Evolutionary conservation across 2,113 vertebrate genomes (phyloP), one percentile per base, ranked within the genome.

Genomic region (Indicator indicator): DNA sequence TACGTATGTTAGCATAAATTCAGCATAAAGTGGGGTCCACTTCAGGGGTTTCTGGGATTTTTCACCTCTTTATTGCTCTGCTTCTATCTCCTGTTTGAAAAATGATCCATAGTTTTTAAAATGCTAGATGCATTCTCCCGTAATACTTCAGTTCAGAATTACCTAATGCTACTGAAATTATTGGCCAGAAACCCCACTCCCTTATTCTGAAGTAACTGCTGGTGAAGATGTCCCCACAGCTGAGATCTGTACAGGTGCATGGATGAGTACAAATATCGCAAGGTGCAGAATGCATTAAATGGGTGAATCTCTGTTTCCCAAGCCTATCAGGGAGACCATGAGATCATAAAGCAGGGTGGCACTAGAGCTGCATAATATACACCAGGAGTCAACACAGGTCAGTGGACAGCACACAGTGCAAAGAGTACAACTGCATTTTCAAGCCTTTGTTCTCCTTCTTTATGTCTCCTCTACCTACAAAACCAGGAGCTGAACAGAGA

Each of bases 81-180:
- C 14, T 73, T 79, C 89, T 83, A 54, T 90, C 92, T 78, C 24
- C 54, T 80, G 33, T 91, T 81, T 88, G 33, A 83, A 86, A 95
- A 93, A 78, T 90, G 91, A 87, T 60, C 28, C 40, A 10, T 36
- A 19, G 93, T 90, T 90, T 2, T 26, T 89, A 59, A 77, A 68
- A 83, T 26, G 9, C n/a, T 68, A 55, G 42, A 64, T 21, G 40
- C 3, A 15, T 87, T 94, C 15, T 87, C 77, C 46, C 20, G 12
- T 58, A 68, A 80, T 38, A 70, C 8, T 69, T 84, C 30, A 28
- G 36, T 54, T 90, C 27, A 72, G 56, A 86, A 55, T 55, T 88
- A 58, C 19, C 27, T 33, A 11, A 36, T 27, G 8, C 4, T 58
- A 11, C 26, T 72, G 70, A 42, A 67, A 36, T 50, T 64, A 58